These are phyloP conservation scores for Cheirogaleus medius DNA, from an alignment of 2,113 vertebrate genomes.

Conservation along the genomic window DNA sequence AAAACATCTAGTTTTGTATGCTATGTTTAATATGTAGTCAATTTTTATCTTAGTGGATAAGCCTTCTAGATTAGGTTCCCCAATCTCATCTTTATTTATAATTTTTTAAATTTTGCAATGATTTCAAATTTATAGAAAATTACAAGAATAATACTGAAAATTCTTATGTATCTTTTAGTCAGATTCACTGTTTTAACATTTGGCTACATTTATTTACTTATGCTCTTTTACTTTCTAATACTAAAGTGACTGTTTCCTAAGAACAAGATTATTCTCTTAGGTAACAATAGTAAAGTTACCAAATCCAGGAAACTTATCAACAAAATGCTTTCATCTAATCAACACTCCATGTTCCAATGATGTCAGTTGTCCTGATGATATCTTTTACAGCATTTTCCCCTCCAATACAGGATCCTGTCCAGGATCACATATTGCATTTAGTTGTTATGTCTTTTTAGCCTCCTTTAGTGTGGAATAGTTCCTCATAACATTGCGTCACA, in stretches of 20 bases:
- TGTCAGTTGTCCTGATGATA: not conserved
- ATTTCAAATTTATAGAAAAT: slow-evolving; percentile 12
- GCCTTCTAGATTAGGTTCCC: not conserved
- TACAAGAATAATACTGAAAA: not conserved
- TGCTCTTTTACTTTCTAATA: not conserved
- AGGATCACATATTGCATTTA: not conserved
- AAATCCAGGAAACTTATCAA: not conserved
- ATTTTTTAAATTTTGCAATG: not conserved
- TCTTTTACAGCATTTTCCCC: not conserved
- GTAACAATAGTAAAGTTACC: not conserved
- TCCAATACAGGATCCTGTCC: not conserved
- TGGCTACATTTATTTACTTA: not conserved
- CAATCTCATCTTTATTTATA: not conserved
- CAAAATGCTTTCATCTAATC: not conserved
- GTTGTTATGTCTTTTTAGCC: not conserved
- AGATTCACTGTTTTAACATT: not conserved
- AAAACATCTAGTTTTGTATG: not conserved
- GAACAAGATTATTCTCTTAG: not conserved
- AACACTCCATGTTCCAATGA: not conserved
- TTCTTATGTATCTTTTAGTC: not conserved
- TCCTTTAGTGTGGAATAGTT: not conserved
- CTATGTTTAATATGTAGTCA: not conserved
- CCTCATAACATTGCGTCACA: not conserved
- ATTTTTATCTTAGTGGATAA: not conserved
- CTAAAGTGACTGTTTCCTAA: not conserved